phyloP scores from a whole-genome alignment of 2,888 invertebrate genomes.

The Drosophila demipolita region DNA sequence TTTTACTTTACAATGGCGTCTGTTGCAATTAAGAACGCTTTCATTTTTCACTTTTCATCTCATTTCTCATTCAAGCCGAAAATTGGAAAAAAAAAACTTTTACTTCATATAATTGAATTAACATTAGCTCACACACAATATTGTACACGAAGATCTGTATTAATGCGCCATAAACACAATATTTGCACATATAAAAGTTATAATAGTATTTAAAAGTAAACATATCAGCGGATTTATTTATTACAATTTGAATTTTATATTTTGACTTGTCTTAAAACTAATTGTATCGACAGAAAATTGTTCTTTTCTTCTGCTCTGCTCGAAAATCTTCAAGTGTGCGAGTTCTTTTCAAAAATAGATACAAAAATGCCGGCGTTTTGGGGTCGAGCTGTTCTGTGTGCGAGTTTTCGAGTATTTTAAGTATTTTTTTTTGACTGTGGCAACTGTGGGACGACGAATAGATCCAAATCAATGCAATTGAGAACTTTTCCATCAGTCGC shows the following conservation, averaged over 20 bases:
- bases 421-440: slow-evolving; percentile 20
- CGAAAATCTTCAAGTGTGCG: slow-evolving; percentile 42
- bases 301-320: slow-evolving; percentile 1
- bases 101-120: slow-evolving; percentile 77
- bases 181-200: slow-evolving; percentile 3
- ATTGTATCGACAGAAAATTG: slow-evolving; percentile 40
- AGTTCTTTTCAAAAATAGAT: slow-evolving; percentile 53
- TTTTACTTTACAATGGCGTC: slow-evolving; percentile 53
- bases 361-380: slow-evolving; percentile 30
- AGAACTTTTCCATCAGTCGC: slow-evolving; percentile 53
- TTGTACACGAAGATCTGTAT: slow-evolving; percentile 46
- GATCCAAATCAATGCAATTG: slow-evolving; percentile 63
- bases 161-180: neutral
- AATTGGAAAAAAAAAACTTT: slow-evolving; percentile 60
- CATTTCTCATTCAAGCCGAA: slow-evolving; percentile 60
- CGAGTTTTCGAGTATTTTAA: slow-evolving; percentile 32
- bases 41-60: slow-evolving; percentile 73
- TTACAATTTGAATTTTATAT: slow-evolving; percentile 2
- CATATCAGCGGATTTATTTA: slow-evolving; percentile 2
- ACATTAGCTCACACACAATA: slow-evolving; percentile 52
- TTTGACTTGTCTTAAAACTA: slow-evolving; percentile 16
- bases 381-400: slow-evolving; percentile 20
- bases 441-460: slow-evolving; percentile 15
- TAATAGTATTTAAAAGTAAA: slow-evolving; percentile 15
- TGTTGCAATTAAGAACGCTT: slow-evolving; percentile 79